These are phyloP conservation scores for Epizoanthus stellaris DNA, from an alignment of 92 coral and sea anemone species.

Conservation along the genomic window DNA sequence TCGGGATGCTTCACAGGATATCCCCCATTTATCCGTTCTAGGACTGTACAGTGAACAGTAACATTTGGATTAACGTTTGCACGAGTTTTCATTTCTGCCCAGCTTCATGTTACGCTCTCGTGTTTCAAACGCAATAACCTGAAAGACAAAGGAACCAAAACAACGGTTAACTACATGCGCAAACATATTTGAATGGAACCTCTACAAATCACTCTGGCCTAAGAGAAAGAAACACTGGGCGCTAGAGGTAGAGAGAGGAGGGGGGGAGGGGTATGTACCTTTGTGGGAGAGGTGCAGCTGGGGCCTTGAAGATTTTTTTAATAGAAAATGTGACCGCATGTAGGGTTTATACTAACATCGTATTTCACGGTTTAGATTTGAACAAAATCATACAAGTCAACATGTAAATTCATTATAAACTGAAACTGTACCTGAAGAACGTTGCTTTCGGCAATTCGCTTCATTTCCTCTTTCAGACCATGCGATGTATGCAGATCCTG, in stretches of 20 bases:
- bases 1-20: no score
- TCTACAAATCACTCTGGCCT: not conserved
- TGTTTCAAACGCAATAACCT: slow-evolving; percentile 17
- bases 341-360: no score
- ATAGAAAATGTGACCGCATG: no score
- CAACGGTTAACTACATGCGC: no score
- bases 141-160: not conserved
- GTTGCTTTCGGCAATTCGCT: slow-evolving; percentile 87
- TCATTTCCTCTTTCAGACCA: slow-evolving; percentile 94
- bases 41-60: no score
- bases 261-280: no score
- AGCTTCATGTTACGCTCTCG: not conserved
- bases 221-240: no score
- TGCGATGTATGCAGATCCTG: slow-evolving; percentile 95
- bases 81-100: not conserved
- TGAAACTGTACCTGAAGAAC: slow-evolving; percentile 77
- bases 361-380: no score
- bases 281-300: no score
- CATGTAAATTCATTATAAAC: not conserved
- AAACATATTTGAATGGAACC: not conserved
- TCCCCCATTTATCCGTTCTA: no score
- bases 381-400: not conserved
- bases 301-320: no score
- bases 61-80: not conserved
- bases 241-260: no score